Evolutionary conservation across 2,888 invertebrate genomes (phyloP).

Genomic region (Campoplex capitator): DNA sequence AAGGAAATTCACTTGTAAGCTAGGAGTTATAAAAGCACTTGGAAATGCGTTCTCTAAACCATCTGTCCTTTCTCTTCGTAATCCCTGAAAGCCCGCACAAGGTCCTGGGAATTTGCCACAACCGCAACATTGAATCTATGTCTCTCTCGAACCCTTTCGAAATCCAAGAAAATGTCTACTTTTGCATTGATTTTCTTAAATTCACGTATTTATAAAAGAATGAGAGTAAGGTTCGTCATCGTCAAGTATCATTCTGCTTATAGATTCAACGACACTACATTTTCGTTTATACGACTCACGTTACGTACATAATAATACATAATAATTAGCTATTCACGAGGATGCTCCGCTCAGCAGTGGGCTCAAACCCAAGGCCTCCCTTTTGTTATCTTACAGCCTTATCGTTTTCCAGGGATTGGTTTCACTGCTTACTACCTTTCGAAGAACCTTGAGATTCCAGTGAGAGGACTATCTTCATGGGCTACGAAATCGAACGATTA

Average conservation of each 20-base stretch:
- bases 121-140: slow-evolving; percentile 64
- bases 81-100: slow-evolving; percentile 47
- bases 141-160: slow-evolving; percentile 49
- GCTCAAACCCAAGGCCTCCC: slow-evolving; percentile 52
- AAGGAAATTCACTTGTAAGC: slow-evolving; percentile 52
- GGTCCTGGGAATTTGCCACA: slow-evolving; percentile 22
- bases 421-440: slow-evolving; percentile 22
- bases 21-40: slow-evolving; percentile 34
- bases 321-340: slow-evolving; percentile 68
- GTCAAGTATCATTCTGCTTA: not conserved
- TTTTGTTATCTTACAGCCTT: slow-evolving; percentile 50
- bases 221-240: not conserved
- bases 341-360: slow-evolving; percentile 60
- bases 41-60: slow-evolving; percentile 38
- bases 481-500: slow-evolving; percentile 67
- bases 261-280: not conserved
- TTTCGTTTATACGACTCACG: slow-evolving; percentile 5
- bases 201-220: not conserved
- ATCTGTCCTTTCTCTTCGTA: slow-evolving; percentile 59
- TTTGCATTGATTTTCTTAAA: slow-evolving; percentile 28
- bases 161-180: slow-evolving; percentile 38
- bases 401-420: slow-evolving; percentile 54
- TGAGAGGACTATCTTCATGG: slow-evolving; percentile 59
- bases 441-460: slow-evolving; percentile 25
- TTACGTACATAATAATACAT: slow-evolving; percentile 14